Percentiles rank a stretch among this genome's conserved stretches.
Conservation (phyloP, 2,797 vertebrate species). For the Diplodus sargus region DNA sequence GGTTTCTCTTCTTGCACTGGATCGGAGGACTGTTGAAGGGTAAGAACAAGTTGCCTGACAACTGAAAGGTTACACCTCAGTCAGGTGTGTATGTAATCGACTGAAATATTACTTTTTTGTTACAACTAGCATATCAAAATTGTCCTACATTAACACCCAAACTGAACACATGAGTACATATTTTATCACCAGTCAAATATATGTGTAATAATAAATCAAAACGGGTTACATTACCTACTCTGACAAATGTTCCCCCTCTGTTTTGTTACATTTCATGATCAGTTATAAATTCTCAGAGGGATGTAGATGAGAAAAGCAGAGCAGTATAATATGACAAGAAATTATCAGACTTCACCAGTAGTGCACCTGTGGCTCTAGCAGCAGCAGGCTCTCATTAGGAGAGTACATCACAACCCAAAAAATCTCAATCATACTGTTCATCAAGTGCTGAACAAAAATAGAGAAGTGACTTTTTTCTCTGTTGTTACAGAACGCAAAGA, state of each 20-base stretch:
- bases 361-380: background rate
- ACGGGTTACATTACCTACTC: background rate
- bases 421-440: background rate
- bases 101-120: background rate
- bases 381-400: background rate
- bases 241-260: background rate
- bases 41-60: constrained; percentile 53
- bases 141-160: background rate
- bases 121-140: background rate
- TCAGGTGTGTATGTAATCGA: background rate
- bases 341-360: background rate
- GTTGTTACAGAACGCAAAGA: constrained; percentile 64
- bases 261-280: constrained; percentile 4
- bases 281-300: constrained; percentile 10
- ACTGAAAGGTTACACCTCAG: background rate
- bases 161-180: background rate
- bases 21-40: constrained; percentile 80
- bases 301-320: background rate
- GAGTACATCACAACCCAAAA: background rate
- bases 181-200: background rate
- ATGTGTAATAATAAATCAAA: background rate
- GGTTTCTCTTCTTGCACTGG: constrained; percentile 81
- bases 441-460: background rate
- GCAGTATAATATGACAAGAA: constrained; percentile 6
- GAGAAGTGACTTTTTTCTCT: constrained; percentile 2